Evolutionary conservation across 2,888 invertebrate species (phyloP), one percentile per base, ranked within the genome.

Genomic region (Folsomia candida): DNA sequence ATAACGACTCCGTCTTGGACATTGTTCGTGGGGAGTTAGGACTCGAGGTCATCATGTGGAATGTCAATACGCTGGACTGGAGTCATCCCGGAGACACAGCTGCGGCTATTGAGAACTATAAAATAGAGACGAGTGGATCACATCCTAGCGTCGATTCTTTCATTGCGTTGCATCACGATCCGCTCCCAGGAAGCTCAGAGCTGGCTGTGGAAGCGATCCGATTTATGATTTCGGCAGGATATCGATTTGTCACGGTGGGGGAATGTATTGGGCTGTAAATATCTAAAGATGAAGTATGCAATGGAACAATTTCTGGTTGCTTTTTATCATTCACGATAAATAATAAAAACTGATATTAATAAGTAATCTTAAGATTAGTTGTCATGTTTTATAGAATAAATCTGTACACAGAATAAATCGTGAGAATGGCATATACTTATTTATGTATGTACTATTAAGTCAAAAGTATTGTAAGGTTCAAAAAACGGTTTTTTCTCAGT

Each of bases 131-230:
- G n/a, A n/a, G 51, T 18, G 63, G 68, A 6, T 51, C 51, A 0
- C 54, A 11, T 20, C 14, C 1, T n/a, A 61, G 26, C n/a, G 37
- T 62, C 25, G 60, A 63, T 51, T 37, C 37, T 14, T 75, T 70
- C 57, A 73, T 75, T 27, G 47, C 67, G 11, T 54, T 75, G 1
- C 75, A 73, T 59, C 75, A 73, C 24, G 75, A 75, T 29, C 59
- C 71, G 2, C 3, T 66, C 0, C 27, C 22, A 0, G 64, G 61
- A 37, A 47, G 54, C 1, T 64, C 61, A 1, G 65, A 61, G 22
- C 47, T 73, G 9, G 70, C 75, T 1, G 27, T 20, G 18, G 25
- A 3, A 11, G 67, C 69, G 2, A 75, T 75, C 59, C 60, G 69
- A 1, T 75, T 54, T n/a, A 51, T 71, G 20, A 51, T 60, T 22